Evolutionary conservation across 2,797 vertebrate species (phyloP).

Genomic region (Enteromius treurensis): DNA sequence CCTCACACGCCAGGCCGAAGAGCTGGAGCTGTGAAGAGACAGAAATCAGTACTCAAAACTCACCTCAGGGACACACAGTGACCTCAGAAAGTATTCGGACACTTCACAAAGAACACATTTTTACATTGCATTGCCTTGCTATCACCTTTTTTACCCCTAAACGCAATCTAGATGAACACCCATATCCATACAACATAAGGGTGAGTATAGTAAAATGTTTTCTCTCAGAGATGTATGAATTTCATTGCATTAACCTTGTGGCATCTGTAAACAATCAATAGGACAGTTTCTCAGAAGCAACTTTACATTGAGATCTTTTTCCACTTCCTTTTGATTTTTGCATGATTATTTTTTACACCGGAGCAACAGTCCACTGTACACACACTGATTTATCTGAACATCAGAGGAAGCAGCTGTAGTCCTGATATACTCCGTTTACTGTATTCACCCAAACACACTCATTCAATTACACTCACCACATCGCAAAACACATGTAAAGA

Average conservation of each 20-base stretch:
- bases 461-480: background rate
- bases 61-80: background rate
- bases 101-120: background rate
- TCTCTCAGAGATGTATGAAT: background rate
- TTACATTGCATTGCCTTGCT: background rate
- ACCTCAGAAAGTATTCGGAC: background rate
- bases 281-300: background rate
- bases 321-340: background rate
- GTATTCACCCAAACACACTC: background rate
- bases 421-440: slow-evolving; percentile 24
- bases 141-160: background rate
- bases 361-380: slow-evolving; percentile 1
- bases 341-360: background rate
- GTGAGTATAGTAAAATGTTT: background rate
- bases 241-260: background rate
- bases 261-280: background rate
- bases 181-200: background rate
- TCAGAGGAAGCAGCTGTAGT: slow-evolving; percentile 46
- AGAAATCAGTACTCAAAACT: slow-evolving; percentile 2
- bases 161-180: background rate
- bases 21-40: slow-evolving; percentile 39
- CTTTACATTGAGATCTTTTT: background rate
- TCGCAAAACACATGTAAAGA: background rate
- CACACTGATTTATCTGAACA: slow-evolving; percentile 27
- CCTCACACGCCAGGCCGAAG: slow-evolving; percentile 39